Evolutionary conservation across 53 echinoderm and acorn worm genomes (phyloP), one percentile per base, ranked within the genome.

Genomic region (Mesocentrotus franciscanus): DNA sequence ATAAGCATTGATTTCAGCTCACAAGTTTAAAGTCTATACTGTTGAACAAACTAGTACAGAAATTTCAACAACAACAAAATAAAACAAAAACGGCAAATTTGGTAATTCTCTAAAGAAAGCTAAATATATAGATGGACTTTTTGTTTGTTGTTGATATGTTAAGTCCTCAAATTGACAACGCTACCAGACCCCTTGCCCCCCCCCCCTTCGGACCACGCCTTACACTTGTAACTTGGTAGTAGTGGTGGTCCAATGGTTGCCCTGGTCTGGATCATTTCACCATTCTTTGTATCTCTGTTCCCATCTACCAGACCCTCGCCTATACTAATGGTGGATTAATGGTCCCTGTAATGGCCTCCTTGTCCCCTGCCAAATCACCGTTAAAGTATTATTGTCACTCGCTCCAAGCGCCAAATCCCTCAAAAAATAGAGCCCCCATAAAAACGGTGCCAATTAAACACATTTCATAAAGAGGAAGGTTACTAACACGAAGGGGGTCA

Each of bases 401-500:
- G 11, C 12, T 87, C 84, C 84, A 20, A 84, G 84, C 49, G 84
- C 84, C 87, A 87, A 87, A 58, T 87, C 87, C 87, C 58, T 34
- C n/a, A 35, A 87, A 57, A 29, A 57, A 17, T 57, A 87, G 87
- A 87, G 87, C 59, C 87, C 58, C 87, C 57, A 87, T 58, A n/a
- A 57, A 81, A n/a, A 58, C 4, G 85, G 34, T 27, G 58, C 22
- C 24, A 59, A 59, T 87, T n/a, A 56, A 39, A 14, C 42, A 42
- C 7, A 13, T 87, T 87, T 26, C 11, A 87, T 85, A 85, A 85
- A 36, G 58, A 26, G 87, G 58, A 9, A 4, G 26, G 87, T 87
- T 87, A 75, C 75, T 58, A 11, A 27, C 87, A 87, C 11, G 87
- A 58, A 87, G 87, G 87, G 87, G 87, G 57, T 87, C 87, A 87